Base-by-base conservation (phyloP, 2,113 vertebrate genomes). In the Marmota monax region DNA sequence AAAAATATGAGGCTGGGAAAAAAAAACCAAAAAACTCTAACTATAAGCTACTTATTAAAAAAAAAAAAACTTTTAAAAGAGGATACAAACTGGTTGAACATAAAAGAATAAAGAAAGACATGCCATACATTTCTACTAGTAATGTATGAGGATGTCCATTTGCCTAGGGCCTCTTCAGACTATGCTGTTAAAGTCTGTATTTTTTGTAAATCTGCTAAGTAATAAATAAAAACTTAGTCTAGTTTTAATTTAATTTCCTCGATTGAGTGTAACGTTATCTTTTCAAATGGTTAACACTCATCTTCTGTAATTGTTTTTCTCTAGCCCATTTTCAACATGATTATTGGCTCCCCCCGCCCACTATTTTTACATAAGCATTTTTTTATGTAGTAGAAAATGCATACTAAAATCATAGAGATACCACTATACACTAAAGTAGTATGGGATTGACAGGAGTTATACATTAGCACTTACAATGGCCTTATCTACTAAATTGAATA, bases 41-140 rank as follows among this genome's bases (percentile, higher is more conserved):
- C 37, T 23, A 16, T 8, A 67, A 32, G 67, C 18, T 90, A 29
- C 32, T 82, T 86, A 61, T 7, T 45, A 45, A 45, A 45, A 51
- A 89, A 89, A 89, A 89, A 92, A 34, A 96, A 39, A 63, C 45
- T 42, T 37, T 12, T 80, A 84, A 85, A 84, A 79, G 70, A 27
- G 56, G 82, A 82, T 61, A 58, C 14, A 86, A 67, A 90, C 78
- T 76, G 29, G 65, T 8, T 90, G 45, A 48, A 73, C 78, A 90
- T 79, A 67, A 72, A 96, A 84, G 37, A 37, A 72, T 34, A 27
- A 39, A 80, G 34, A 87, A 86, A 96, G 48, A 86, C 20, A 84
- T 13, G 58, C 22, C 78, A 95, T 5, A 85, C 23, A 45, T 94
- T 86, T 69, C 76, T 67, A 82, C 16, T 22, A 90, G 61, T 61